Conservation (phyloP, 2,888 invertebrate genomes). For the Rotaria macrura region DNA sequence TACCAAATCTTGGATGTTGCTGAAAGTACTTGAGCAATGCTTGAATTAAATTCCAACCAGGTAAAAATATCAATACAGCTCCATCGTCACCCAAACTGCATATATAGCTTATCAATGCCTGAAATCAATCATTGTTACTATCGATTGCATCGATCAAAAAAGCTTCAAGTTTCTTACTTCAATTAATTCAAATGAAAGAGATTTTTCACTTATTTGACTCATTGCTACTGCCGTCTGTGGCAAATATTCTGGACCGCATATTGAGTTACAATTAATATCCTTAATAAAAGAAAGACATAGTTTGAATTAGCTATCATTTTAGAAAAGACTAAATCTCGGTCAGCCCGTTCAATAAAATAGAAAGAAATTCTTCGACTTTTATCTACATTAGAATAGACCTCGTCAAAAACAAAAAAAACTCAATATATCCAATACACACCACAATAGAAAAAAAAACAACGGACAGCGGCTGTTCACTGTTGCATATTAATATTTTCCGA, state of each 20-base stretch:
- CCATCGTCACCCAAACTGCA: slow-evolving; percentile 58
- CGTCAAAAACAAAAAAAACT: too few species aligned
- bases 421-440: too few species aligned
- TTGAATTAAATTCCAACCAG: slow-evolving; percentile 94
- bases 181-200: slow-evolving; percentile 80
- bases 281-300: slow-evolving; percentile 25
- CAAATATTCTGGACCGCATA: slow-evolving; percentile 48
- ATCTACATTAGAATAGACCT: too few species aligned
- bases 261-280: slow-evolving; percentile 59
- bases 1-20: slow-evolving; percentile 53
- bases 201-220: slow-evolving; percentile 72
- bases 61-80: slow-evolving; percentile 79
- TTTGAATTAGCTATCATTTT: neutral
- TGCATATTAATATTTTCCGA: too few species aligned
- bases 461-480: too few species aligned
- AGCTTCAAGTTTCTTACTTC: slow-evolving; percentile 55
- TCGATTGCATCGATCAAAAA: neutral
- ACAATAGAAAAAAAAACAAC: too few species aligned
- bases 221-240: slow-evolving; percentile 60
- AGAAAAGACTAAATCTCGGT: too few species aligned
- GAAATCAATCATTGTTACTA: slow-evolving; percentile 35
- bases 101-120: slow-evolving; percentile 57
- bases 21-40: slow-evolving; percentile 74
- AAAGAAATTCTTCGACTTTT: too few species aligned
- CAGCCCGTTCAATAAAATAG: too few species aligned